Evolutionary conservation across 2,888 invertebrate species (phyloP).

Genomic region (Sericinus montela): DNA sequence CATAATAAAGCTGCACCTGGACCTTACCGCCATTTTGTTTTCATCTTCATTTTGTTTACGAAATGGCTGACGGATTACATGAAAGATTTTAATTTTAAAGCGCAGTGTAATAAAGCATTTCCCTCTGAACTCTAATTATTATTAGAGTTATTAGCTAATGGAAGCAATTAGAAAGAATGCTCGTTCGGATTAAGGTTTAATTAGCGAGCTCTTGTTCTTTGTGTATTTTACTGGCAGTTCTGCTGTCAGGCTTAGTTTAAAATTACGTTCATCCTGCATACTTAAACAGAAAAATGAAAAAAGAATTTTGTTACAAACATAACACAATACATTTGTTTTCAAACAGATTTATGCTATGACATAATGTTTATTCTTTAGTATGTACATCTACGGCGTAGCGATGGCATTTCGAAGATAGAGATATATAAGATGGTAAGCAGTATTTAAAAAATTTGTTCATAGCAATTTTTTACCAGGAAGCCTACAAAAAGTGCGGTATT

Average conservation of each 20-base stretch:
- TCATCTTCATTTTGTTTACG: constrained; percentile 36
- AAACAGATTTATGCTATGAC: too few relatives aligned
- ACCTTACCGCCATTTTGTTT: constrained; percentile 45
- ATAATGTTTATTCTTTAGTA: too few relatives aligned
- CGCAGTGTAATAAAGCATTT: constrained; percentile 61
- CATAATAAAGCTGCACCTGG: constrained; percentile 20
- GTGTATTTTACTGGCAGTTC: constrained; percentile 27
- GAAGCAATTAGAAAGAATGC: constrained; percentile 59
- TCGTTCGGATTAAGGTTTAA: constrained; percentile 59
- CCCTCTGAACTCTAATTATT: constrained; percentile 56
- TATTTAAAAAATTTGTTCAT: too few relatives aligned
- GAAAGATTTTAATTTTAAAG: constrained; percentile 45
- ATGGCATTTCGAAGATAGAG: too few relatives aligned
- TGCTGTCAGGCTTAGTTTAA: constrained; percentile 14
- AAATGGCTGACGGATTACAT: constrained; percentile 62
- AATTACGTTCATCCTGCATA: constrained; percentile 8
- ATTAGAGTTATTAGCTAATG: constrained; percentile 64
- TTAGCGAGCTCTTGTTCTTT: constrained; percentile 52
- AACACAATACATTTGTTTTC: too few relatives aligned
- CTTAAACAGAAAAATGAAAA: background rate
- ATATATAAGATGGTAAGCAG: too few relatives aligned
- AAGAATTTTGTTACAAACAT: background rate
- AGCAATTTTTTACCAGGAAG: too few relatives aligned
- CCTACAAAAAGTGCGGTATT: too few relatives aligned
- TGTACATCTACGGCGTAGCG: too few relatives aligned